These are phyloP conservation scores for Pungitius pungitius DNA, from an alignment of 2,113 vertebrate species.

Conservation along the genomic window DNA sequence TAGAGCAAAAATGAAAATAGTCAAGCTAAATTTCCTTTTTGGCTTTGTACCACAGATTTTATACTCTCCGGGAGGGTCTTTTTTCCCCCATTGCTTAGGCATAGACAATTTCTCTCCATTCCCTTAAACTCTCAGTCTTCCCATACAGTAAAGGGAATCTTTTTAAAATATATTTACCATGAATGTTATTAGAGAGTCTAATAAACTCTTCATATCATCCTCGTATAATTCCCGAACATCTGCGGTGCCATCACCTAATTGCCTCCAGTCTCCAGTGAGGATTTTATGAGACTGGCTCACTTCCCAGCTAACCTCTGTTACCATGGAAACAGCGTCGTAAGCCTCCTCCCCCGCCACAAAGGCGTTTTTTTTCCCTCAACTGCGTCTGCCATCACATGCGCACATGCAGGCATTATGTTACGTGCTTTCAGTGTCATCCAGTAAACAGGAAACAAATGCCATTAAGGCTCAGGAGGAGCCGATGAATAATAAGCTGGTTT, in stretches of 20 bases:
- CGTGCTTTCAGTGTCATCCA: conserved; percentile 1
- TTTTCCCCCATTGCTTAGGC: neutral
- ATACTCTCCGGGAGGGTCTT: neutral
- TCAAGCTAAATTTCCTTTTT: neutral
- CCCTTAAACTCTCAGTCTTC: neutral
- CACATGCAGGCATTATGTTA: conserved; percentile 10
- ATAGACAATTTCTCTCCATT: neutral
- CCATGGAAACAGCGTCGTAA: conserved; percentile 44
- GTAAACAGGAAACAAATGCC: conserved; percentile 39
- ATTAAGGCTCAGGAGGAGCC: neutral
- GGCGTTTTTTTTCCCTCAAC: neutral
- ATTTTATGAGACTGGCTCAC: conserved; percentile 17
- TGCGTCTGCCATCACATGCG: neutral
- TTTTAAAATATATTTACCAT: neutral
- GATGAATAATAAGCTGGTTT: neutral
- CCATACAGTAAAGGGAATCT: neutral
- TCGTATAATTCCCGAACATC: conserved; percentile 35
- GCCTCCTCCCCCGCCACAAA: neutral
- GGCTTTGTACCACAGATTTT: neutral
- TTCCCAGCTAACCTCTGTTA: conserved; percentile 45
- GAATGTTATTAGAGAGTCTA: neutral
- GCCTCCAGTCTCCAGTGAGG: conserved; percentile 34
- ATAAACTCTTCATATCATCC: conserved; percentile 6
- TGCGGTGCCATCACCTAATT: conserved; percentile 40
- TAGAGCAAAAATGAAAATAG: conserved; percentile 12